Percentiles rank a stretch among this genome's conserved stretches.
phyloP scores from a whole-genome alignment of 2,113 vertebrate species.

The Phasianus colchicus region DNA sequence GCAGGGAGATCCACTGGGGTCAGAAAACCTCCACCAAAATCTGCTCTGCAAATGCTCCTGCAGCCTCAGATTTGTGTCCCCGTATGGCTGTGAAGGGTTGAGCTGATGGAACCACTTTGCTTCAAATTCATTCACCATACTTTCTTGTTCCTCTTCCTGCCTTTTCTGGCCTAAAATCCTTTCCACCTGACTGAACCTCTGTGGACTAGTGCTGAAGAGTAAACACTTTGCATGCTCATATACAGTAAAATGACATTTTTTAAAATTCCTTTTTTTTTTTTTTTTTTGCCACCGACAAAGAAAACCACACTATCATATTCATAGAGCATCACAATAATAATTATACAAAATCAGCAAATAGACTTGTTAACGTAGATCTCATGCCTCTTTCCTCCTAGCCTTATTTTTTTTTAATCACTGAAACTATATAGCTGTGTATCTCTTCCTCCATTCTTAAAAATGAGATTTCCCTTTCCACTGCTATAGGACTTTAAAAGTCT shows the following conservation, averaged over 20 bases:
- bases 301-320: background rate
- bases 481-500: background rate
- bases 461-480: background rate
- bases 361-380: background rate
- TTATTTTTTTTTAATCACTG: background rate
- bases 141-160: background rate
- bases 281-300: background rate
- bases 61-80: background rate
- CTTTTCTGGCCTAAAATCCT: background rate
- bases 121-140: background rate
- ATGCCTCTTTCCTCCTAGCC: background rate
- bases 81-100: background rate
- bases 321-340: background rate
- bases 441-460: background rate
- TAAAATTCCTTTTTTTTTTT: background rate
- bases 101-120: background rate
- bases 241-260: background rate
- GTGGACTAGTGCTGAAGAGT: background rate
- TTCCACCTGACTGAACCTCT: background rate
- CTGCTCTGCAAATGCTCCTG: slow-evolving; percentile 48
- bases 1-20: background rate
- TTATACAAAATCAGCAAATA: background rate
- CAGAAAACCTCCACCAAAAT: slow-evolving; percentile 41
- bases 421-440: background rate
- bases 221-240: background rate